Evolutionary conservation across 2,113 vertebrate species (phyloP), one percentile per base, ranked within the genome.

Genomic region (Podocnemis expansa): DNA sequence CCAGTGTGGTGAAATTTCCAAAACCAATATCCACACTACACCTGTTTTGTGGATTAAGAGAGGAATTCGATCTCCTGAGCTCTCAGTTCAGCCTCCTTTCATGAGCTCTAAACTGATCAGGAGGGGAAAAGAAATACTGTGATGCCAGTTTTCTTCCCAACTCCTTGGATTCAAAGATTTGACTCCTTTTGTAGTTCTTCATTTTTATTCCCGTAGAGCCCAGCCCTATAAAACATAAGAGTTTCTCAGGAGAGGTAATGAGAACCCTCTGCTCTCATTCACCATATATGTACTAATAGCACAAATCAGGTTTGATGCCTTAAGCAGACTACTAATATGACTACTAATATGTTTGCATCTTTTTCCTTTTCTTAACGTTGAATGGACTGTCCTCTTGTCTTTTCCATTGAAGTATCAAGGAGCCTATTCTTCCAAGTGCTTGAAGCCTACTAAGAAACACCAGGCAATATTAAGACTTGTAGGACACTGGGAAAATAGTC

Each of bases 121-220:
- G 56, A 93, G 90, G 49, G 78, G 84, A 78, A 88, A 90, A 84
- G 70, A 89, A 97, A 16, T 38, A 84, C 86, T 52, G 16, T 55
- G 5, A 84, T 88, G 22, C 17, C 75, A 88, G 9, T 76, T 93
- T 93, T 93, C 82, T 93, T 92, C 84, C 84, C 3, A 1, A 49
- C 85, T 54, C 12, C 81, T 86, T 55, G 92, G 38, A 85, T 56
- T 91, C 86, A 89, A 80, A 93, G 78, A 84, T 89, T 55, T 82
- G 84, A 67, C 29, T 84, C 58, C 21, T 93, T 95, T 93, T 94
- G 92, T 89, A 84, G 75, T 12, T 75, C 34, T 41, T 93, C 84
- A 45, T 63, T 97, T 91, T 38, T 96, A 95, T 94, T 89, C n/a
- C 63, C 54, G 82, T 93, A 89, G 89, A 85, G 54, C 55, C 45